Evolutionary conservation across 2,797 vertebrate genomes (phyloP), one percentile per base, ranked within the genome.

Genomic region (Anabacerthia variegaticeps): DNA sequence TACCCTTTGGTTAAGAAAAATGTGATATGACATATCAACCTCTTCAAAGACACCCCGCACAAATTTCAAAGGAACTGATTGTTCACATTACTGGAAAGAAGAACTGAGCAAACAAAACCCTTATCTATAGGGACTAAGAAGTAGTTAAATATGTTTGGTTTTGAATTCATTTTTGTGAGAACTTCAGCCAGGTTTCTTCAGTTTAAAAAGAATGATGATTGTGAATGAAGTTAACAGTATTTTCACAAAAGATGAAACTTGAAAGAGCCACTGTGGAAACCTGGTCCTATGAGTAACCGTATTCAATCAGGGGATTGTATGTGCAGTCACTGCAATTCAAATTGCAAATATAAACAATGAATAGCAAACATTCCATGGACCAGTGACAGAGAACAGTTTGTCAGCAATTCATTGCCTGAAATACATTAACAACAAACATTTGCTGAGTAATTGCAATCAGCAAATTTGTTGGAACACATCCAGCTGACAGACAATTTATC

Each of bases 401-500:
- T 89, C 91, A 94, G 86, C 54, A 83, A 62, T 84, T 54, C 62
- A n/a, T 28, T 73, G 69, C 51, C 72, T 84, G 69, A 87, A 92
- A 69, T 49, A 65, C 19, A 49, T 39, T 28, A 75, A 67, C 54
- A 85, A 49, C 51, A 85, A 96, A 86, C 37, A 65, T 89, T 89
- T 92, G 58, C 84, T 83, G 83, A 92, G 67, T 82, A 95, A 93
- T 61, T 92, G 48, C 66, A 92, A 77, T 72, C 83, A 94, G 73
- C 20, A 72, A 39, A 77, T 80, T 79, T 75, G 18, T 80, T 65
- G 71, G 72, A 95, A 91, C 58, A 43, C 28, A 91, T 51, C 36
- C 39, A 49, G 32, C 49, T 68, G 41, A 85, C 44, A 65, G 58
- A 86, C 12, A 72, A 78, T 58, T 84, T 62, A 65, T 43, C 71